Base-by-base conservation (phyloP, 2,113 vertebrate genomes). In the Chlorodrepanis virens region DNA sequence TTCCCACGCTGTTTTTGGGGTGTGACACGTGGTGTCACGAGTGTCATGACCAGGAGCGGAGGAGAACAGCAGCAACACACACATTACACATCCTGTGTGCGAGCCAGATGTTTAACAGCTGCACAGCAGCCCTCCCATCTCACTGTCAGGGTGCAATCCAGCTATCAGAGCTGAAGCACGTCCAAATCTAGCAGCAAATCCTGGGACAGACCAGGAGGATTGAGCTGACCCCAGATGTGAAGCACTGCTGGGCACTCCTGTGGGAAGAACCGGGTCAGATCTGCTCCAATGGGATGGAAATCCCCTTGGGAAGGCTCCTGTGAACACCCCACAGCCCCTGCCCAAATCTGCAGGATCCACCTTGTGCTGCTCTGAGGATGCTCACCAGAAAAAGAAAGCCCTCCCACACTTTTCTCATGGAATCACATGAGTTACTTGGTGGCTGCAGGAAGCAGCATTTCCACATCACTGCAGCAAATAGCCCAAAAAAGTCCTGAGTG, bases 391-490 rank as follows among this genome's bases (percentile, higher is more conserved):
- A 60, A 75, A 82, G 42, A 27, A 47, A 91, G 18, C 78, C 90
- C 95, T 96, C 95, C 94, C 95, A 94, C 92, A 63, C 85, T 88
- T 88, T 93, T 94, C 90, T 88, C 95, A 90, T 63, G 90, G 89
- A 93, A 96, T 88, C 90, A 95, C 91, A 92, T 84, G 84, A 96
- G 94, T 9, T 82, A 40, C 4, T 17, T 16, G 68, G 56, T 68
- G 5, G 61, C 90, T 40, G 93, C 82, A 93, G 95, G 95, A 96
- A 97, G 87, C 67, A 1, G 69, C 59, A 10, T 95, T 97, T 95
- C 94, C 96, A 91, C 91, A 92, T 96, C 85, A 0, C 79, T 22
- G 13, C 67, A 91, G 78, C 87, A 67, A 90, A 94, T 35, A 42
- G 63, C 65, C 88, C 86, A 68, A 83, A 87, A 95, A 95, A 97